These are phyloP conservation scores for Nemotelus pantherinus DNA, from an alignment of 2,888 invertebrate genomes.

Conservation along the genomic window DNA sequence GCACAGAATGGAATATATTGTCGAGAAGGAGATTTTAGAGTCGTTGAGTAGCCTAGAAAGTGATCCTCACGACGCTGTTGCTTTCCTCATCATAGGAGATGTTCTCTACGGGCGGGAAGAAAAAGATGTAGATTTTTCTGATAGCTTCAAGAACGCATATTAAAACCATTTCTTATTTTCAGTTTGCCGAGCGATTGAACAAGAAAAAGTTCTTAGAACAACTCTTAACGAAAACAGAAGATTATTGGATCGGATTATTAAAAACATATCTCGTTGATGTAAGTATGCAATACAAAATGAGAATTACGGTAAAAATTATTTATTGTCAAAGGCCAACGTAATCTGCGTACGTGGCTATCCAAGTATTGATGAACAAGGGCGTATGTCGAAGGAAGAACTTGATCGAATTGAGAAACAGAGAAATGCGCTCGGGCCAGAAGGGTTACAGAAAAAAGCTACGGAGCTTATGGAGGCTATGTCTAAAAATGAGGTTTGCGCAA, in stretches of 20 bases:
- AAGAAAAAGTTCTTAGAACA: constrained; percentile 71
- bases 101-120: constrained; percentile 81
- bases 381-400: constrained; percentile 78
- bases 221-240: constrained; percentile 70
- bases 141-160: neutral
- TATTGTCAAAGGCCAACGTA: constrained; percentile 24
- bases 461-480: constrained; percentile 75
- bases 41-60: constrained; percentile 77
- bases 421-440: constrained; percentile 72
- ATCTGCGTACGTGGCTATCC: constrained; percentile 66
- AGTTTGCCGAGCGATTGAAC: constrained; percentile 77
- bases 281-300: constrained; percentile 25
- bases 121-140: constrained; percentile 71
- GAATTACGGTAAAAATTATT: neutral
- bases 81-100: constrained; percentile 82
- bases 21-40: constrained; percentile 77
- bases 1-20: constrained; percentile 76
- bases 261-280: constrained; percentile 66
- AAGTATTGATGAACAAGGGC: constrained; percentile 71
- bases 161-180: constrained; percentile 52
- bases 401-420: constrained; percentile 75
- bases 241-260: constrained; percentile 79
- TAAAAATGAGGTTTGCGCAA: constrained; percentile 73
- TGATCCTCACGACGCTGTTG: constrained; percentile 79
- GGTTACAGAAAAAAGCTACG: constrained; percentile 72